Percentiles rank a stretch among this genome's conserved stretches.
Conservation (phyloP, 2,797 vertebrate genomes). For the Steatocranus sp. region DNA sequence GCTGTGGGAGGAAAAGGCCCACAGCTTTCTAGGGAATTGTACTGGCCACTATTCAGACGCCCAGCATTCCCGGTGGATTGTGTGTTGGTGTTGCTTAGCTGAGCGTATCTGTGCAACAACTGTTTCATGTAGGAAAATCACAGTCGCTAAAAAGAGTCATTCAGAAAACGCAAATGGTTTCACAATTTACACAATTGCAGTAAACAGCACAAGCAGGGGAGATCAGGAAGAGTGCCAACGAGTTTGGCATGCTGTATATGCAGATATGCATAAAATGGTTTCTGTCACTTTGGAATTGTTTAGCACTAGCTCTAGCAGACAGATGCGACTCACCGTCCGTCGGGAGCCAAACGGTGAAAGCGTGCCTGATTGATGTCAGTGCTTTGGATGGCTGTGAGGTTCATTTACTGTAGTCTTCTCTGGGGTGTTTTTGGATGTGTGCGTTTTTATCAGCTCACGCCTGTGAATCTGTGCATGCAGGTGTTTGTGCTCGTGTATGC, state of each 20-base stretch:
- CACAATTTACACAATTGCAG: slow-evolving; percentile 16
- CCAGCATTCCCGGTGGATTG: slow-evolving; percentile 21
- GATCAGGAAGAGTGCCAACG: slow-evolving; percentile 15
- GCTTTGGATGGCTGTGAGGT: slow-evolving; percentile 60
- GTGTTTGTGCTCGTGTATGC: slow-evolving; percentile 24
- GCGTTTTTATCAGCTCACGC: slow-evolving; percentile 20
- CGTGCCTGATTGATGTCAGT: slow-evolving; percentile 68
- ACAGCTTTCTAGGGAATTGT: slow-evolving; percentile 18
- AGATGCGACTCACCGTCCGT: slow-evolving; percentile 65
- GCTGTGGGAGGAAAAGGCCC: slow-evolving; percentile 12
- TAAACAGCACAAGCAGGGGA: slow-evolving; percentile 10
- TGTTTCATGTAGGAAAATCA: slow-evolving; percentile 29
- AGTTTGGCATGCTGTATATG: slow-evolving; percentile 32
- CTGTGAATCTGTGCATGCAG: slow-evolving; percentile 25
- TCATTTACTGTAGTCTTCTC: slow-evolving; percentile 65
- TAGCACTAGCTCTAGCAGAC: slow-evolving; percentile 58
- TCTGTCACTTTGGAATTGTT: slow-evolving; percentile 64
- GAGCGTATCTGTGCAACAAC: slow-evolving; percentile 15
- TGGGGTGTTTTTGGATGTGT: slow-evolving; percentile 38
- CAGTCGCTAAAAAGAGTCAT: slow-evolving; percentile 5
- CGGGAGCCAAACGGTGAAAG: slow-evolving; percentile 48
- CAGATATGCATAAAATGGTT: slow-evolving; percentile 55
- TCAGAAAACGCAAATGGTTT: slow-evolving; percentile 31
- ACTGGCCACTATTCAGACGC: slow-evolving; percentile 17
- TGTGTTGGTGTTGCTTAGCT: slow-evolving; percentile 32